Evolutionary conservation across 2,888 invertebrate genomes (phyloP), one percentile per base, ranked within the genome.

Genomic region (Apodemia zela): DNA sequence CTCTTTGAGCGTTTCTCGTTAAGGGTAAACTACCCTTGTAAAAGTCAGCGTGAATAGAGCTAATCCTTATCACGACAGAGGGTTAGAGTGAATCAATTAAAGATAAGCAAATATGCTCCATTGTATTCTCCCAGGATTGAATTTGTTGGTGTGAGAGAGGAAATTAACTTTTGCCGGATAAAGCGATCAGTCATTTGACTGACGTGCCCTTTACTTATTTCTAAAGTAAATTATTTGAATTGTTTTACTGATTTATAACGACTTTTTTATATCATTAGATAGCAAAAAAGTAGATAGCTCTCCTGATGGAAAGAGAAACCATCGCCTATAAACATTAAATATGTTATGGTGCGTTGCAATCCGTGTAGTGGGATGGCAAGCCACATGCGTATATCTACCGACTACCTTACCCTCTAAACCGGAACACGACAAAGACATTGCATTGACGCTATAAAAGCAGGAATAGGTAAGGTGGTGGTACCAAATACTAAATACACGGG

Each of bases 61-160:
- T 90, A 90, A 91, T 90, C 90, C 89, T 89, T 89, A 90, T 89
- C 90, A 82, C 71, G 67, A 69, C 73, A 73, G 78, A 78, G 89
- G 88, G 89, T 82, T 85, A 87, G 77, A 91, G 85, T 89, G 88
- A 90, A 91, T 91, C 90, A 90, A 91, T 91, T 90, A 90, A 88
- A 91, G 90, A 91, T 90, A 91, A 91, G 89, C 91, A 90, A 91
- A 91, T 91, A 89, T 85, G 84, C 75, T 79, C 75, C 78, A 82
- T 91, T 89, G 89, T 90, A 29, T 18, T 33, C 58, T 76, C 68
- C 69, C 69, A 75, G 77, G 79, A 78, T 82, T 80, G 87, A 88
- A 89, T 89, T 89, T 82, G 89, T 87, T 85, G 80, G 84, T 80
- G 84, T 79, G 81, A 78, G 82, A 80, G 84, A 87, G 86, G 89